Conservation (phyloP, 2,113 vertebrate genomes). For the Peromyscus californicus region DNA sequence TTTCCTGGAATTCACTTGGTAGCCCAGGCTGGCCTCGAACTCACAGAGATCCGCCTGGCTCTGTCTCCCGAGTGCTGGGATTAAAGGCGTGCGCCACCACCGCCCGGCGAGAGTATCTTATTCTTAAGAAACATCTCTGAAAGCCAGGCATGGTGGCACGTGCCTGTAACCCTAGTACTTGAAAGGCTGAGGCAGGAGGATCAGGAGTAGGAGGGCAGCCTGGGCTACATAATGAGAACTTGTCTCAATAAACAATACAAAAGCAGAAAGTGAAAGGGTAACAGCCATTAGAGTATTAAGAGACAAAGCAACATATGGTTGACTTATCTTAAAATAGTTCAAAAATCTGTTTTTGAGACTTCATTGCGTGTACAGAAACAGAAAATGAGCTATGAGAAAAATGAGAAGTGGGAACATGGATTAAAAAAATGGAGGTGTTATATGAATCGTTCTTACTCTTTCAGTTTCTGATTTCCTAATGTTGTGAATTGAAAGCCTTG, state of each 20-base stretch:
- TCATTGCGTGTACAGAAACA: not conserved
- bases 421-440: not conserved
- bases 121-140: not conserved
- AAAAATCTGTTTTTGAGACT: not conserved
- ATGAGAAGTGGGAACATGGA: not conserved
- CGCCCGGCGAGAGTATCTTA: not conserved
- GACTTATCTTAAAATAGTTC: not conserved
- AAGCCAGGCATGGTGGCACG: not conserved
- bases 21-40: too few species aligned
- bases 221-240: not conserved
- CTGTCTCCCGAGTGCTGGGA: too few species aligned
- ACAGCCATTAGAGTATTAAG: not conserved
- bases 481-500: not conserved
- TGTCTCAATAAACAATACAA: not conserved
- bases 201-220: not conserved
- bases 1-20: too few species aligned
- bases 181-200: not conserved
- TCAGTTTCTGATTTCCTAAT: constrained; percentile 1
- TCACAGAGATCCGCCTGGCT: too few species aligned
- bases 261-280: not conserved
- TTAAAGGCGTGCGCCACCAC: too few species aligned
- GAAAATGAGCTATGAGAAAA: not conserved
- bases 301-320: not conserved
- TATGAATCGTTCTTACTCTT: not conserved
- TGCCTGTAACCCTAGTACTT: not conserved